A percentile compares a stretch with the other conserved stretches of the same genome.
Conservation (phyloP, 2,888 invertebrate species). For the Clitarchus hookeri region DNA sequence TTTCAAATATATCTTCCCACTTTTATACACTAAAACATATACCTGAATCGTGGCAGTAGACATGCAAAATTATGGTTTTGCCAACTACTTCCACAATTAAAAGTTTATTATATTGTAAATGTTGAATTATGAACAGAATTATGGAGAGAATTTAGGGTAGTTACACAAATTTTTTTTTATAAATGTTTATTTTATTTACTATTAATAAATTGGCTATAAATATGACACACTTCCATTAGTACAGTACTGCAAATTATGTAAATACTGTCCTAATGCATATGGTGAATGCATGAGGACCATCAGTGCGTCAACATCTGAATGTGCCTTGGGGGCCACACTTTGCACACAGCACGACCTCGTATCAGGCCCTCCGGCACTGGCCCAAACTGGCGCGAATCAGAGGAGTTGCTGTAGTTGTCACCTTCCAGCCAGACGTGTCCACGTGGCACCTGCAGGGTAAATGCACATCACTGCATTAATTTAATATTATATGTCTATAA, state of each 20-base stretch:
- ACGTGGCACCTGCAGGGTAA: constrained; percentile 69
- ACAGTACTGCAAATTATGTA: not conserved
- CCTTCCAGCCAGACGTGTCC: constrained; percentile 94
- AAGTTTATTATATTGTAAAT: too few species aligned
- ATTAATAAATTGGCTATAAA: not conserved
- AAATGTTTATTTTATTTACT: not conserved
- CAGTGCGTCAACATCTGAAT: constrained; percentile 48
- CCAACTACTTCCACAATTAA: too few species aligned
- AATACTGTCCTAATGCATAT: not conserved
- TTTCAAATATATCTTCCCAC: too few species aligned
- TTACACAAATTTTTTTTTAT: too few species aligned
- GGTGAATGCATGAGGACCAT: not conserved
- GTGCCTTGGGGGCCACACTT: constrained; percentile 72
- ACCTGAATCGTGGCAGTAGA: too few species aligned
- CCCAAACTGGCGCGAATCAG: constrained; percentile 86
- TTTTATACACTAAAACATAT: too few species aligned
- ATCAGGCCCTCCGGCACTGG: constrained; percentile 86
- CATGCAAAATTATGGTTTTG: too few species aligned
- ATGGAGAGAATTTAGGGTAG: too few species aligned
- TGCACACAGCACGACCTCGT: constrained; percentile 77
- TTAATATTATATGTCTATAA: too few species aligned
- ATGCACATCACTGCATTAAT: not conserved
- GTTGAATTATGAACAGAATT: too few species aligned
- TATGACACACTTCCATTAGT: not conserved
- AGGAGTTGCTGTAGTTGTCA: constrained; percentile 82